Evolutionary conservation across 2,113 vertebrate genomes (phyloP), one percentile per base, ranked within the genome.

Genomic region (Nyctibius bracteatus): DNA sequence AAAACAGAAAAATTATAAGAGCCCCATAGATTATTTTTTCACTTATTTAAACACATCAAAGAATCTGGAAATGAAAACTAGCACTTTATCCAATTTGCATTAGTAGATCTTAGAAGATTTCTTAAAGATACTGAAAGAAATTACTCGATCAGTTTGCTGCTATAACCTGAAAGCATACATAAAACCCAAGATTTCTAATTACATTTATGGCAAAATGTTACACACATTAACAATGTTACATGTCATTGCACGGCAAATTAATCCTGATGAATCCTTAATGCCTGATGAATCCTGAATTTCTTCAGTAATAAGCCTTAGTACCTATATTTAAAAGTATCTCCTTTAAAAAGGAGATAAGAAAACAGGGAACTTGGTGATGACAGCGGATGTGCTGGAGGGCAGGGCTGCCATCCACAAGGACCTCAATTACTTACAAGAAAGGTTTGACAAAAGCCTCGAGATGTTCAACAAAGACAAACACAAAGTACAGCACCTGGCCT

Each of bases 331-430:
- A 49, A 72, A 54, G 14, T 41, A 57, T n/a, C 31, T 52, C 72
- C 35, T 68, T 55, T 55, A 49, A 41, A 81, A 86, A 44, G 15
- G 30, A 22, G 14, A 8, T 24, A 27, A n/a, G 24, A 13, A 74
- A 78, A 46, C 0, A 5, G 4, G 13, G 6, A 83, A 73, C 9
- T 55, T 19, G 14, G 28, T 30, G 68, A 90, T 39, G 39, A 14
- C 22, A 55, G 37, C 0, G 0, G 25, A 31, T 15, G 25, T 13
- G 49, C 13, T 39, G n/a, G 14, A 74, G 61, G 51, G 24, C 63
- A 82, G 20, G 3, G 6, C 0, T 70, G 51, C 28, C n/a, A 6
- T 5, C 43, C 41, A 37, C 13, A 8, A 70, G 19, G 54, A n/a
- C 44, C 14, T 57, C 9, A 23, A 43, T 27, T 30, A 82, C 23